Conservation (phyloP, 1,140 invertebrate genomes). For the Aphaenogaster ashmeadi region DNA sequence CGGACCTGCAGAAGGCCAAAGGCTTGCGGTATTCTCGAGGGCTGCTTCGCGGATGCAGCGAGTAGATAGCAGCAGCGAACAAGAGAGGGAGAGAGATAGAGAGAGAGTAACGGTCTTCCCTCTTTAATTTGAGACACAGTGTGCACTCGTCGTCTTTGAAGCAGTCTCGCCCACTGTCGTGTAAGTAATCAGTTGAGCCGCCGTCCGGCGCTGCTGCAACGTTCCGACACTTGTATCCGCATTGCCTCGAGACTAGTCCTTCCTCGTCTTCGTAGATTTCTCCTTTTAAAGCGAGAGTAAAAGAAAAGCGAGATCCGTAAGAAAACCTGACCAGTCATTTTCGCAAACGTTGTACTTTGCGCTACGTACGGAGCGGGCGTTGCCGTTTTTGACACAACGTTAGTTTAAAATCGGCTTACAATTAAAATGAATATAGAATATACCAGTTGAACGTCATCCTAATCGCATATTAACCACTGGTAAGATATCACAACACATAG, state of each 20-base stretch:
- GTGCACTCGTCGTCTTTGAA: constrained; percentile 79
- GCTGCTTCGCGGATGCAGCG: constrained; percentile 43
- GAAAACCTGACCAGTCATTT: not conserved
- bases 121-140: constrained; percentile 82
- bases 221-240: constrained; percentile 63
- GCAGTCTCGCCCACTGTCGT: constrained; percentile 80
- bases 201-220: constrained; percentile 64
- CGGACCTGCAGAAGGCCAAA: constrained; percentile 47
- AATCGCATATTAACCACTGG: not conserved
- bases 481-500: not conserved
- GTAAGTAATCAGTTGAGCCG: constrained; percentile 82
- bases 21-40: constrained; percentile 67
- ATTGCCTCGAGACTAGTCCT: constrained; percentile 37
- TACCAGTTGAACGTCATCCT: not conserved
- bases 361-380: not conserved
- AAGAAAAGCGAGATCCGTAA: constrained; percentile 24
- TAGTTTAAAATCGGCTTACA: not conserved
- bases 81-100: not conserved
- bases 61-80: constrained; percentile 25
- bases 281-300: constrained; percentile 6
- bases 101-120: constrained; percentile 72
- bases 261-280: not conserved
- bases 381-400: not conserved
- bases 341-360: not conserved
- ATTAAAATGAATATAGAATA: not conserved